Conservation (phyloP, 2,888 invertebrate species). For the Amiota communis region DNA sequence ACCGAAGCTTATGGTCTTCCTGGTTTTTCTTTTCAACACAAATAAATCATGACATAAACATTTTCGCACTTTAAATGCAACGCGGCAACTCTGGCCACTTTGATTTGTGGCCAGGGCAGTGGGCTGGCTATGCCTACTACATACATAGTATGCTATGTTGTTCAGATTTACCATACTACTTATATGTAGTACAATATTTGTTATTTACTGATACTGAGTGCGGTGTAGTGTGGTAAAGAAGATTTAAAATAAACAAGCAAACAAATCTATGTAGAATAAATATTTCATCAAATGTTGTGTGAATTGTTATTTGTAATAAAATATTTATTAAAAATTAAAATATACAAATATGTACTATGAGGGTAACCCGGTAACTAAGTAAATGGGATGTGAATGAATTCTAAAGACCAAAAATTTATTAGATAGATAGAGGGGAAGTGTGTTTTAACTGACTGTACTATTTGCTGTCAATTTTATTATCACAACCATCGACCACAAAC, state of each 20-base stretch:
- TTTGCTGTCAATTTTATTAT: no score
- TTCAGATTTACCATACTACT: no score
- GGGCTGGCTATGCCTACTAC: background rate
- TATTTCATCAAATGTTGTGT: conserved; percentile 1
- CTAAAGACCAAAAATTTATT: no score
- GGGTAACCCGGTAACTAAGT: no score
- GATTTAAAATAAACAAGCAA: conserved; percentile 13
- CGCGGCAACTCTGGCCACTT: background rate
- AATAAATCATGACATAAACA: conserved; percentile 53
- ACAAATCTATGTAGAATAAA: conserved; percentile 13
- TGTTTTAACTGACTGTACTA: no score
- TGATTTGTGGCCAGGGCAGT: conserved; percentile 32
- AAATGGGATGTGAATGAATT: no score
- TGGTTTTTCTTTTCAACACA: background rate
- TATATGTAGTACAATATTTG: no score
- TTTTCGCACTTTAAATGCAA: conserved; percentile 44
- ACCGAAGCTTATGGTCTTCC: background rate
- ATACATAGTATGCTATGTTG: no score
- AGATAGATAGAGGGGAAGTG: no score
- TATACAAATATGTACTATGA: no score
- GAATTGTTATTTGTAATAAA: conserved; percentile 9
- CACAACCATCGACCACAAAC: no score
- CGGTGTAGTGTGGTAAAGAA: background rate
- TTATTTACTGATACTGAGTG: background rate
- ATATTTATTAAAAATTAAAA: conserved; percentile 21